Percentiles rank a stretch among this genome's conserved stretches.
Conservation (phyloP, 2,797 vertebrate genomes). For the Distichodus sexfasciatus region DNA sequence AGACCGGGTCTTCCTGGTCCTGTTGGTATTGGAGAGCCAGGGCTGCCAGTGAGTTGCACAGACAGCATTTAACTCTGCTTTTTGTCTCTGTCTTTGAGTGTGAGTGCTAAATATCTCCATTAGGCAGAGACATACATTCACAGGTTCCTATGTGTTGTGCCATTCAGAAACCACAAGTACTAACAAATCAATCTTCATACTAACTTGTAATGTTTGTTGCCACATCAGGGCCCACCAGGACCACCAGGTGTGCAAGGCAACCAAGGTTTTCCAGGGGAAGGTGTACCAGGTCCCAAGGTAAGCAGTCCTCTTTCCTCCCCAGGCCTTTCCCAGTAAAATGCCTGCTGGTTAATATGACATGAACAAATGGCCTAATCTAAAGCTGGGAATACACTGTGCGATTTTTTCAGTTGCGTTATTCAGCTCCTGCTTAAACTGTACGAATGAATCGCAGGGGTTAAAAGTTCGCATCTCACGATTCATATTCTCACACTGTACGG, state of each 20-base stretch:
- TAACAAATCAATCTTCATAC: no score
- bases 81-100: not conserved
- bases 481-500: no score
- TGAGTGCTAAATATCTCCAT: not conserved
- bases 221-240: slow-evolving; percentile 79
- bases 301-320: not conserved
- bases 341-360: no score
- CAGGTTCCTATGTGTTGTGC: no score
- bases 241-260: slow-evolving; percentile 75
- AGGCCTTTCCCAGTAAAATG: no score
- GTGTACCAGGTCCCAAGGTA: slow-evolving; percentile 82
- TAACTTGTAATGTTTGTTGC: slow-evolving; percentile 21
- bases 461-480: no score
- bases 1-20: slow-evolving; percentile 64
- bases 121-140: slow-evolving; percentile 10
- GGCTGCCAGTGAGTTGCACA: slow-evolving; percentile 60
- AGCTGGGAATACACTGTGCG: no score
- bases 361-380: no score
- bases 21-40: slow-evolving; percentile 67
- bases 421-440: no score
- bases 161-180: no score
- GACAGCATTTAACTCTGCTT: not conserved
- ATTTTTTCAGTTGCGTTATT: no score
- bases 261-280: slow-evolving; percentile 77
- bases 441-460: no score